These are phyloP conservation scores for Piprites chloris DNA, from an alignment of 2,113 vertebrate species.

Conservation along the genomic window DNA sequence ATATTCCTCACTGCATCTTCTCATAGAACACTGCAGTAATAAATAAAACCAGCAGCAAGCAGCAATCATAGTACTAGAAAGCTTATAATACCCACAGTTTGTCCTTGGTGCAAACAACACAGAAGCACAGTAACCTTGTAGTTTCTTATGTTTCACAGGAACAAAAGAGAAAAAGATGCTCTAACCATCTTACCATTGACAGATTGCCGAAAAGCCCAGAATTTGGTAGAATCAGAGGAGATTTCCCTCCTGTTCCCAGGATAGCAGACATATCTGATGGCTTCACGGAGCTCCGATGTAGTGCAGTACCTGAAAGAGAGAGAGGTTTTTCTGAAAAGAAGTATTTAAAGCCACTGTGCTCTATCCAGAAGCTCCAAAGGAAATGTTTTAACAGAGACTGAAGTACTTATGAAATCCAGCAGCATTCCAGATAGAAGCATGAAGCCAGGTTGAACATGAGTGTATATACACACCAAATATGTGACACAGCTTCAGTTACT, in stretches of 20 bases:
- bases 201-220: slow-evolving; percentile 69
- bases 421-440: not conserved
- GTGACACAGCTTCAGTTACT: not conserved
- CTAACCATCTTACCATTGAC: slow-evolving; percentile 72
- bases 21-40: not conserved
- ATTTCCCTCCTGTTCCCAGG: slow-evolving; percentile 71
- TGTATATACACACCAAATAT: not conserved
- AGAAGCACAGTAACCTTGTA: not conserved
- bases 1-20: not conserved
- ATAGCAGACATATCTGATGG: slow-evolving; percentile 77
- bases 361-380: not conserved
- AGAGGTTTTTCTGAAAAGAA: not conserved
- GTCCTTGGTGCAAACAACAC: not conserved
- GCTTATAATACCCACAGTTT: not conserved
- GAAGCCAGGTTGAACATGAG: fast-evolving
- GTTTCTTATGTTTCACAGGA: not conserved
- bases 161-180: not conserved
- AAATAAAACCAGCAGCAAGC: not conserved
- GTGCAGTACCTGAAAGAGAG: slow-evolving; percentile 65
- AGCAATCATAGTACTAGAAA: not conserved
- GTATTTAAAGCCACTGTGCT: not conserved
- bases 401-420: not conserved
- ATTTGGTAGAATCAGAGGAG: slow-evolving; percentile 70
- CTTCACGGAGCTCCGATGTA: slow-evolving; percentile 63
- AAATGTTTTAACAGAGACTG: not conserved